Conservation (phyloP, 2,888 invertebrate species). For the Agrochola lota region DNA sequence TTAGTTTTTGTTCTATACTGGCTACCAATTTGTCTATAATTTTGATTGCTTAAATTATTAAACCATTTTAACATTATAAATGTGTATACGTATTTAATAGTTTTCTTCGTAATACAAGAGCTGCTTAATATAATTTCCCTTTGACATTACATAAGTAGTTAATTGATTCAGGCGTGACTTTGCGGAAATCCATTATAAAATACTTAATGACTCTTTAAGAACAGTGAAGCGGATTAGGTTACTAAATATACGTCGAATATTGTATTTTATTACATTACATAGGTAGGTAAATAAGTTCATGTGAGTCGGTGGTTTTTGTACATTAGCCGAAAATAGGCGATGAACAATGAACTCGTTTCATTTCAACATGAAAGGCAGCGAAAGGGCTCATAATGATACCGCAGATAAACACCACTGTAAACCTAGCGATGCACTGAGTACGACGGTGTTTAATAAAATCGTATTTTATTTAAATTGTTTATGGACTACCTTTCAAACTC, state of each 20-base stretch:
- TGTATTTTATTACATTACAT: no score
- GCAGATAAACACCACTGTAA: conserved; percentile 66
- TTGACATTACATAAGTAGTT: not conserved
- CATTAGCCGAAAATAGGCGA: conserved; percentile 34
- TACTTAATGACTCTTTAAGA: no score
- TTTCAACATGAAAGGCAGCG: conserved; percentile 66
- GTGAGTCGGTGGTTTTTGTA: conserved; percentile 20
- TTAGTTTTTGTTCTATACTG: not conserved
- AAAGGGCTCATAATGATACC: conserved; percentile 71
- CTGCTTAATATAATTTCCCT: not conserved
- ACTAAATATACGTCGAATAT: no score
- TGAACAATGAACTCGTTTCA: conserved; percentile 68
- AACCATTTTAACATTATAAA: not conserved
- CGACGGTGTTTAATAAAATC: not conserved
- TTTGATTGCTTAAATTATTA: not conserved
- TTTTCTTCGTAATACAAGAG: not conserved
- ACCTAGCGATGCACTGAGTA: conserved; percentile 17
- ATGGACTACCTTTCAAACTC: not conserved
- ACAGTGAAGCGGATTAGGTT: no score
- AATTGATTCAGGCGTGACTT: no score
- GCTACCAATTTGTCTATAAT: no score
- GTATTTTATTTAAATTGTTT: not conserved
- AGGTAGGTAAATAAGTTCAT: not conserved
- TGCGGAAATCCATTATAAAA: no score
- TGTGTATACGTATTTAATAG: not conserved